Base-by-base conservation (phyloP, 2,888 invertebrate genomes). In the Drosophila anomalata region DNA sequence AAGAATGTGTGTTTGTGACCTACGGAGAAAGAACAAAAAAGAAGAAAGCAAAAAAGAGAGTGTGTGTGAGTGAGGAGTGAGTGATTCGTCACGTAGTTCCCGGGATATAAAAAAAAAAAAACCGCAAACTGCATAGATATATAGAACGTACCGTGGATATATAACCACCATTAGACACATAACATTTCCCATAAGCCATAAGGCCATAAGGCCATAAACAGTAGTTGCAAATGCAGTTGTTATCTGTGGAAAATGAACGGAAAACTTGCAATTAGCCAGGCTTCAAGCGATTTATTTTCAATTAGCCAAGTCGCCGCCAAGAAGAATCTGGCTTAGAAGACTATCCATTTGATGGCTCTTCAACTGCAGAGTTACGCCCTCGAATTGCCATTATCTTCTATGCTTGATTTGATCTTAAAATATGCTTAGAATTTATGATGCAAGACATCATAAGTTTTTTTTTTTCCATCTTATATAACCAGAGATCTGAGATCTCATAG, bases 241-340 rank as follows among this genome's bases (percentile, higher is more conserved):
- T 58, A 62, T 58, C 61, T 61, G 58, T 62, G 48, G 31, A 5
- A 62, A 58, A 58, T 57, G 11, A 58, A 62, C 61, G 58, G 61
- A 33, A 58, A 58, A 50, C 48, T 62, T 58, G 58, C 41, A 17
- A 58, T 58, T 58, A 58, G 61, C 41, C 48, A 62, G 26, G 61
- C 58, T 48, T 48, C 31, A n/a, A 31, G 31, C 48, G 17, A 58
- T 58, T 58, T 58, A 58, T 62, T 62, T 58, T 58, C 48, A 58
- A 61, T 61, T 62, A 33, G 48, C 61, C 58, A 48, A 42, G 47
- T 20, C 44, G 33, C 33, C 5, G 17, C 17, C 17, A 17, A n/a
- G 12, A 12, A 33, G 33, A 33, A 36, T 36, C 36, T n/a, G 7
- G n/a, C 36, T 22, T 2, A 9, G 31, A 31, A 8, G 33, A 12